Evolutionary conservation across 2,888 invertebrate species (phyloP).

Genomic region (Tachina grossa): DNA sequence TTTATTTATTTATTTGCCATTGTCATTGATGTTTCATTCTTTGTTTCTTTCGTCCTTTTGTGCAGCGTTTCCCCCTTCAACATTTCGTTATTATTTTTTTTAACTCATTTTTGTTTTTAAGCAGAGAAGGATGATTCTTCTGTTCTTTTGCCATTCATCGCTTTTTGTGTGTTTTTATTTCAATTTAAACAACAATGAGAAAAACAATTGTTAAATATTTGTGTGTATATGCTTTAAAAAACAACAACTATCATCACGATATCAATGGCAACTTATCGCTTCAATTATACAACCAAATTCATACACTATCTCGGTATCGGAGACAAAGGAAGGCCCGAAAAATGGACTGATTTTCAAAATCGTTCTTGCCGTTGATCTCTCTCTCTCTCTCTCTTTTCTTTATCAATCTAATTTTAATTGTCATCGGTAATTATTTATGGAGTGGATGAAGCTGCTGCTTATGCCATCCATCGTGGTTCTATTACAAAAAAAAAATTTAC

Average conservation of each 20-base stretch:
- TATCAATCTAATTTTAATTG: conserved; percentile 17
- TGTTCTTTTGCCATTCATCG: conserved; percentile 43
- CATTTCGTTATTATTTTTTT: conserved; percentile 9
- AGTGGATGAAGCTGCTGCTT: neutral
- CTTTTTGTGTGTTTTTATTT: conserved; percentile 57
- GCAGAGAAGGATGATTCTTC: conserved; percentile 52
- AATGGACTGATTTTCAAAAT: neutral
- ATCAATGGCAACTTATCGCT: conserved; percentile 47
- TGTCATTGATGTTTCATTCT: conserved; percentile 64
- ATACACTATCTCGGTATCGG: neutral
- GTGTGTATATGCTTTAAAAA: conserved; percentile 16
- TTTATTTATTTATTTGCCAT: conserved; percentile 68
- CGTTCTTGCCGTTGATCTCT: neutral
- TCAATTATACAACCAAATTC: conserved; percentile 1
- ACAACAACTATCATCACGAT: conserved; percentile 36
- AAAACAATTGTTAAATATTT: conserved; percentile 21
- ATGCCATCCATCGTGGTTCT: neutral
- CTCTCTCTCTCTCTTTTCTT: neutral
- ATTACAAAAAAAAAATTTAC: neutral
- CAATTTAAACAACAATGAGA: conserved; percentile 50
- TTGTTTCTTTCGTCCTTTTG: conserved; percentile 53
- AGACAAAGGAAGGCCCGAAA: neutral
- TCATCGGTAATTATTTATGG: conserved; percentile 8
- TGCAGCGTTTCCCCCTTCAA: conserved; percentile 23
- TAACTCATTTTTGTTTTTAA: conserved; percentile 23